Evolutionary conservation across 2,113 vertebrate genomes (phyloP), one percentile per base, ranked within the genome.

Genomic region (Coreoperca whiteheadi): DNA sequence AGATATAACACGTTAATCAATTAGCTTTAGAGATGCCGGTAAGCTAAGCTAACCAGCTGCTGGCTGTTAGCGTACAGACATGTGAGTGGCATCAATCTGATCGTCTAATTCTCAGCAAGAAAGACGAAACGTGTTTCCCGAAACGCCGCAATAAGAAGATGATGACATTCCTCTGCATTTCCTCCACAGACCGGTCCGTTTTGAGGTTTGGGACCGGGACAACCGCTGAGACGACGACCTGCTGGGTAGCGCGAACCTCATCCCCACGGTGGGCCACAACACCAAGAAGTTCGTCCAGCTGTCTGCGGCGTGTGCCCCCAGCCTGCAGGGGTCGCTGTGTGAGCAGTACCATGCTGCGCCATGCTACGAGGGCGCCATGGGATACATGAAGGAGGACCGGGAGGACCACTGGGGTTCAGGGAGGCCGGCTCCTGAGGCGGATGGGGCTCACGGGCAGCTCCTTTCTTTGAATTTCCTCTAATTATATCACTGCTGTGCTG

Each of bases 271-370:
- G n/a, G 74, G 74, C 14, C 23, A 0, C 1, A 34, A 50, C 14
- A 3, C 4, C 5, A 59, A 16, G 64, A 34, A 1, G 20, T 84
- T 64, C 2, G 8, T 84, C n/a, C 3, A 0, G 7, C 5, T 53
- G 25, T 11, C 34, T 9, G 92, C 50, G 4, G 39, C 1, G 2
- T 96, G 95, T 4, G 79, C 85, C 4, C 89, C 91, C n/a, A 91
- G 92, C 68, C 91, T 96, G 48, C 41, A 56, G 0, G 95, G 96
- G 9, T 0, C 4, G 0, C 70, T 68, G 16, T 96, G 96, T 61
- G 72, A 87, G 3, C 74, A 91, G 1, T 95, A 96, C 0, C 32
- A 59, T 7, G 87, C 95, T 56, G 11, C 56, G 1, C 83, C 87
- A 4, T 37, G 1, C 54, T 71, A 77, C n/a, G 1, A 41, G 64